Base-by-base conservation (phyloP, 2,888 invertebrate genomes). In the Eupithecia subfuscata region DNA sequence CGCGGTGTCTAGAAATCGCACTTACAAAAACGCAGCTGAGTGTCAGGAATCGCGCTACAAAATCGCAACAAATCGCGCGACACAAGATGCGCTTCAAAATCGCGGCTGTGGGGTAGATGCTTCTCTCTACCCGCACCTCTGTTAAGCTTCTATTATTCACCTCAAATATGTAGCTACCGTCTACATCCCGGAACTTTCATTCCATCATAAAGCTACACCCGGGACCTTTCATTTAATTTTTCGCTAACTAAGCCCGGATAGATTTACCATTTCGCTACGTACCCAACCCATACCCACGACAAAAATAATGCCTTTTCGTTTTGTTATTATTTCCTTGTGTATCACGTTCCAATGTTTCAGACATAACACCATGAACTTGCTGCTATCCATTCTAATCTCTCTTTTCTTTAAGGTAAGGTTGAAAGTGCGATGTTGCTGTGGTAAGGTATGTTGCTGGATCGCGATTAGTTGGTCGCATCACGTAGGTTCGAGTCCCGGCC, bases 401-500 rank as follows among this genome's bases (percentile, higher is more conserved):
- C 83, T 82, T 43, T 69, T 37, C 34, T 18, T 9, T 11, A 48
- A n/a, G 43, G 16, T 25, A 65, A 34, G 83, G 88, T 85, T 70
- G 79, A 81, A 78, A 85, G 84, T 89, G 73, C 80, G 76, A 78
- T 82, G 85, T 30, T 76, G 69, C 40, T 63, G 43, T 52, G 72
- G 71, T 70, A 73, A 75, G 70, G 77, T 73, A 75, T 81, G 83
- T 76, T 80, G 84, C 86, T 85, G 85, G 87, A 88, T 89, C 83
- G 84, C 80, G 80, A 84, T 89, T 94, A 88, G 81, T 91, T 86
- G 87, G 91, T 88, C 93, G 73, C 76, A 83, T 93, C 94, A 94
- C 94, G 94, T 94, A 78, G 85, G 89, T 89, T 89, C 89, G 89
- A 86, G 88, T 90, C 89, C 87, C 84, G 86, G 84, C 84, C 84